phyloP scores from a whole-genome alignment of 1,140 invertebrate genomes.

The Asobara japonica region DNA sequence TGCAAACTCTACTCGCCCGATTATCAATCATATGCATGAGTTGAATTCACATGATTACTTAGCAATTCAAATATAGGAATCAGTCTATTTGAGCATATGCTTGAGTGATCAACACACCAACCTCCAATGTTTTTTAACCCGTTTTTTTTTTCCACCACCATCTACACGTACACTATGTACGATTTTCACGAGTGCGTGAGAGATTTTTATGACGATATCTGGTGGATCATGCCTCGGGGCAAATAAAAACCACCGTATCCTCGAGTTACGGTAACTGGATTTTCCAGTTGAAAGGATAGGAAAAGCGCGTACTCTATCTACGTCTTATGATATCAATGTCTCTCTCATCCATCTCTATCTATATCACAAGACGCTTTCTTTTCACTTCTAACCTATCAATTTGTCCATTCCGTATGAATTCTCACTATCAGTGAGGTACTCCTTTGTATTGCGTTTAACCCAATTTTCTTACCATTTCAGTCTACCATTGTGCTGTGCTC shows the following conservation, averaged over 20 bases:
- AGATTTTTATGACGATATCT: conserved; percentile 16
- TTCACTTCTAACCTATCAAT: not conserved
- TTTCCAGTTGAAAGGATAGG: conserved; percentile 39
- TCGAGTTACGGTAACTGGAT: conserved; percentile 35
- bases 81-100: not conserved
- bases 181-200: not conserved
- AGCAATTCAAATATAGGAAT: not conserved
- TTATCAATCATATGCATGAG: not conserved
- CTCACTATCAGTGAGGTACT: not conserved
- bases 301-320: conserved; percentile 37
- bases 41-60: not conserved
- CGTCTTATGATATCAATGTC: conserved; percentile 35
- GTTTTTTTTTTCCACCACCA: not conserved
- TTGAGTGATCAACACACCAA: conserved; percentile 4
- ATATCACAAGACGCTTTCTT: not conserved
- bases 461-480: not conserved
- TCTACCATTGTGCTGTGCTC: no score
- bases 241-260: conserved; percentile 24
- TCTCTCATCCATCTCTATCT: not conserved
- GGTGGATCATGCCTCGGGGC: not conserved
- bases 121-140: not conserved
- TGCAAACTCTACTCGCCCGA: not conserved
- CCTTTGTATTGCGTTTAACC: not conserved
- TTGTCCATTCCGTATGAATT: not conserved
- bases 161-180: not conserved